A percentile compares a stretch with the other conserved stretches of the same genome.
Evolutionary conservation across 1,140 invertebrate species (phyloP).

Genomic region (Drosophila kanapiae): DNA sequence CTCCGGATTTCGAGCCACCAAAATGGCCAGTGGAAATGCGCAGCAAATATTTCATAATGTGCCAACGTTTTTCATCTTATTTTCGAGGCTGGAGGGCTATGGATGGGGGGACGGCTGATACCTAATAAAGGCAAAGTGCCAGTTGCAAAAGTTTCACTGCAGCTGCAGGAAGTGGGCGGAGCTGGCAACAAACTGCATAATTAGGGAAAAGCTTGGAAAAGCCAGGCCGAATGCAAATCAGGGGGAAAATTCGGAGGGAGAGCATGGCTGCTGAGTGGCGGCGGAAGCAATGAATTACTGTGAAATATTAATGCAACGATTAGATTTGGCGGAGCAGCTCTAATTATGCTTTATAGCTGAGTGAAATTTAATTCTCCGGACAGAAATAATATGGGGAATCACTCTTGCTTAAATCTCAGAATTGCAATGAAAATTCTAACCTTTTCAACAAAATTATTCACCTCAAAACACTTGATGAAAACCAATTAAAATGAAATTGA

Average conservation of each 20-base stretch:
- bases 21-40: conserved; percentile 30
- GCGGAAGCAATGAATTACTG: conserved; percentile 34
- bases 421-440: not conserved
- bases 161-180: conserved; percentile 1
- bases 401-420: not conserved
- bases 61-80: conserved; percentile 37
- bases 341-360: not conserved
- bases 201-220: conserved; percentile 48
- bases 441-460: not conserved
- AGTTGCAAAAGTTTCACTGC: conserved; percentile 38
- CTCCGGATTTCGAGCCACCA: conserved; percentile 4
- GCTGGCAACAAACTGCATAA: conserved; percentile 53
- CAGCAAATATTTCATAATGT: conserved; percentile 59
- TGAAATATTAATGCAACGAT: conserved; percentile 44
- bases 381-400: not conserved
- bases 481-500: conserved; percentile 3
- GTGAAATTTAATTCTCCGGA: not conserved
- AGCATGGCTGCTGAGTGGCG: not conserved
- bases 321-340: conserved; percentile 3
- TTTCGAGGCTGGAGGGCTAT: conserved; percentile 5
- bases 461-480: not conserved
- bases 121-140: conserved; percentile 55
- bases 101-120: conserved; percentile 1
- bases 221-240: conserved; percentile 61
- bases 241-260: conserved; percentile 5